Percentiles rank a stretch among this genome's conserved stretches.
These are phyloP conservation scores for Osmerus eperlanus DNA, from an alignment of 2,113 vertebrate genomes.

Conservation along the genomic window DNA sequence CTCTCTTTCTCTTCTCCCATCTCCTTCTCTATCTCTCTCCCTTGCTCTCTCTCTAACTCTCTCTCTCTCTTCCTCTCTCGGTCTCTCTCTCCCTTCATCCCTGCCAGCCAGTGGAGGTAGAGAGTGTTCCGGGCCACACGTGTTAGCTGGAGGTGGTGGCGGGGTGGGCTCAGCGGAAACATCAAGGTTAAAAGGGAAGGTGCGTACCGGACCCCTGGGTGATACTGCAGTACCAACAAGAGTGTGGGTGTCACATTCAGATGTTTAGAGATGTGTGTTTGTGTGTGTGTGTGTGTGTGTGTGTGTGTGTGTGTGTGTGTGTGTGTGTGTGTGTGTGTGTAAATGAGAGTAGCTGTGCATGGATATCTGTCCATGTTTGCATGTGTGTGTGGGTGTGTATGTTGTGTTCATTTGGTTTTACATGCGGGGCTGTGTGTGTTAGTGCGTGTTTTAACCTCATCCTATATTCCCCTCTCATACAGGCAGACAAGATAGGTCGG, in stretches of 20 bases:
- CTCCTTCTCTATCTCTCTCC: slow-evolving; percentile 6
- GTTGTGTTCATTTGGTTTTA: not conserved
- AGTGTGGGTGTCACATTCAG: slow-evolving; percentile 32
- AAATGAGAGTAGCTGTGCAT: not conserved
- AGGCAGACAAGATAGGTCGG: too few species aligned
- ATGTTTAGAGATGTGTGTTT: not conserved
- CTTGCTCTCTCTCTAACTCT: not conserved
- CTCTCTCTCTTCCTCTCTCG: not conserved
- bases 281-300: not conserved
- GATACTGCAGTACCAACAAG: slow-evolving; percentile 31
- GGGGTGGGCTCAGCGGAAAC: slow-evolving; percentile 47
- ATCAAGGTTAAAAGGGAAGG: slow-evolving; percentile 65
- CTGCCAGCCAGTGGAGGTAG: slow-evolving; percentile 44
- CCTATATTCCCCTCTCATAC: too few species aligned
- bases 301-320: not conserved
- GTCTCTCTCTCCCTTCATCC: slow-evolving; percentile 9
- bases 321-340: not conserved
- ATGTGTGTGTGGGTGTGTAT: not conserved
- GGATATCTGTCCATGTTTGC: too few species aligned
- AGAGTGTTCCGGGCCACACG: slow-evolving; percentile 56
- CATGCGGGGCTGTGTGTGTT: not conserved
- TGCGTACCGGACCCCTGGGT: slow-evolving; percentile 46
- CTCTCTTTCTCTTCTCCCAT: slow-evolving; percentile 10
- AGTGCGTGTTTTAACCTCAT: not conserved
- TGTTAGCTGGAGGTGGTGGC: slow-evolving; percentile 53